Evolutionary conservation across 2,797 vertebrate species (phyloP), one percentile per base, ranked within the genome.

Genomic region (Pseudochaenichthys georgianus): DNA sequence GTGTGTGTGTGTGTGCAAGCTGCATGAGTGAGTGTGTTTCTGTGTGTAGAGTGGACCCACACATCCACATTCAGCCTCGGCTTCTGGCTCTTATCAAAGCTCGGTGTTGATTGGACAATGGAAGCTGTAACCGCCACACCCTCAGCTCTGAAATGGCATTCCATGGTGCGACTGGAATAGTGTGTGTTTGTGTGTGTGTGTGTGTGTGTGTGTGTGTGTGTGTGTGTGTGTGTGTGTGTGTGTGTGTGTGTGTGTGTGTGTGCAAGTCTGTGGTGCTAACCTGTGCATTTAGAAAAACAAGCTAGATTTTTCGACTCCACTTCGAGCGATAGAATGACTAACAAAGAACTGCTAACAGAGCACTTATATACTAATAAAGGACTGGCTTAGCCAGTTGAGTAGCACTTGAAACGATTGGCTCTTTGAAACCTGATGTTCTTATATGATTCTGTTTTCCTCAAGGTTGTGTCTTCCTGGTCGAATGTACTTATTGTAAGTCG

Each of bases 51-150:
- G 28, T 58, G 55, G 70, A 65, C 58, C 48, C 73, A 65, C 58
- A 55, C 73, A 77, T 64, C 79, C 78, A 79, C 8, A 60, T 62
- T 67, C 60, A 81, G 71, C 63, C 31, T 38, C 63, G 54, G 82
- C 71, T 78, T 78, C 87, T 90, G 90, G 86, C 85, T 88, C 87
- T 87, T 90, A 90, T 92, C 89, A 93, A 87, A 91, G 83, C 85
- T 84, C 43, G 28, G 76, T 86, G 83, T 87, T 89, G 89, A 94
- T 92, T 91, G 91, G 90, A 83, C 77, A 77, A 13, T 50, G 73
- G 80, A 83, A 7, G 48, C 75, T 75, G 47, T 38, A 81, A 78
- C 74, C 64, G 58, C 88, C 89, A 87, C 89, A 88, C 90, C 90
- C 89, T 89, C 87, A 13, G 74, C 77, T 78, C 74, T 84, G 81